phyloP scores from a whole-genome alignment of 1,140 invertebrate genomes.

The Helicorthomorpha holstii region DNA sequence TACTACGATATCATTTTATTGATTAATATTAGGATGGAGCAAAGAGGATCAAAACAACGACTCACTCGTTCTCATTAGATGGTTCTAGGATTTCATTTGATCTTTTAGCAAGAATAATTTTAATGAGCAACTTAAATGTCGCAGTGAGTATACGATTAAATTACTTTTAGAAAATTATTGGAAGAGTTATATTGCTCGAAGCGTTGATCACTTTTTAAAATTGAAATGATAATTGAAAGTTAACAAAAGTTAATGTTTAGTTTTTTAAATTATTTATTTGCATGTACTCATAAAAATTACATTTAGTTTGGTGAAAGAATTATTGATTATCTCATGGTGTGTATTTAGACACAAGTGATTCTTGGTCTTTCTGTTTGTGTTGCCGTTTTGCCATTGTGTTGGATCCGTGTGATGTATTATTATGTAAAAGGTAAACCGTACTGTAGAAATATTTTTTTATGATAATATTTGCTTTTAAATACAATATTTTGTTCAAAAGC shows the following conservation, averaged over 20 bases:
- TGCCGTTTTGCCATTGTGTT: constrained; percentile 42
- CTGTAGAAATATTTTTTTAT: background rate
- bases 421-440: constrained; percentile 32
- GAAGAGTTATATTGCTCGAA: too few species aligned
- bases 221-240: too few species aligned
- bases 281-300: too few species aligned
- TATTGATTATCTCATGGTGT: background rate
- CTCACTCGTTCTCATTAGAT: constrained; percentile 62
- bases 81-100: constrained; percentile 43
- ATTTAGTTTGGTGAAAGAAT: too few species aligned
- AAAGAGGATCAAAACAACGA: constrained; percentile 35
- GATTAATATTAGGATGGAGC: constrained; percentile 37
- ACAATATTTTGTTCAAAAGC: background rate
- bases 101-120: constrained; percentile 43
- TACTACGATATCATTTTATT: constrained; percentile 7
- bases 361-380: constrained; percentile 41
- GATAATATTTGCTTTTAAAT: background rate
- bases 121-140: constrained; percentile 52
- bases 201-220: too few species aligned
- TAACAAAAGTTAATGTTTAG: too few species aligned
- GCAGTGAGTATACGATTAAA: constrained; percentile 40
- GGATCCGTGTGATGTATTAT: constrained; percentile 36
- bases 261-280: too few species aligned
- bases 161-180: too few species aligned
- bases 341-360: background rate